Evolutionary conservation across 2,113 vertebrate species (phyloP).

Genomic region (Mandrillus leucophaeus): DNA sequence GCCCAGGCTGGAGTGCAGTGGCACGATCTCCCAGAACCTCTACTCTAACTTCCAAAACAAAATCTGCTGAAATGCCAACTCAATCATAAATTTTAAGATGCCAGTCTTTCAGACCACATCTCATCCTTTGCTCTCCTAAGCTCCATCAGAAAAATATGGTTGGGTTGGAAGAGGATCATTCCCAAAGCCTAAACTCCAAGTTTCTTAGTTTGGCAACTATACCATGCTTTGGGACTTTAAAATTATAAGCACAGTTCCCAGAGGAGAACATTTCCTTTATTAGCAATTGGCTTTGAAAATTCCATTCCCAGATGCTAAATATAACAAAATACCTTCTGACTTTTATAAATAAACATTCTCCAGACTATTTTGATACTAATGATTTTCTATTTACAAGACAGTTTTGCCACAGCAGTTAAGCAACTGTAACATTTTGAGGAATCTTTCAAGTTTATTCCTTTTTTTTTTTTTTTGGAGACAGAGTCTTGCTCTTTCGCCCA

Average conservation of each 20-base stretch:
- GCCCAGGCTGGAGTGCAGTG: too few species aligned
- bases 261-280: slow-evolving; percentile 74
- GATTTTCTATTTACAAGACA: slow-evolving; percentile 36
- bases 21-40: not conserved
- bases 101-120: not conserved
- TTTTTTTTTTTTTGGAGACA: too few species aligned
- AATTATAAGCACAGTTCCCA: slow-evolving; percentile 70
- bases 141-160: not conserved
- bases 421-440: slow-evolving; percentile 57
- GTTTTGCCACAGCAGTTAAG: slow-evolving; percentile 25
- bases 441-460: slow-evolving; percentile 29
- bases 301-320: slow-evolving; percentile 72
- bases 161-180: not conserved
- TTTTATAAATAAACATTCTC: slow-evolving; percentile 70
- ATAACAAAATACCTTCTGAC: slow-evolving; percentile 68
- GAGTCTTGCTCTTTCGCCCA: too few species aligned
- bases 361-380: slow-evolving; percentile 64
- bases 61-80: slow-evolving; percentile 19
- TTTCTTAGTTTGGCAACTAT: slow-evolving; percentile 63
- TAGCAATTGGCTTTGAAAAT: slow-evolving; percentile 69
- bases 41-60: slow-evolving; percentile 22
- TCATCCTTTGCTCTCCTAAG: slow-evolving; percentile 24
- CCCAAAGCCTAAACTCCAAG: slow-evolving; percentile 49
- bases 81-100: slow-evolving; percentile 13
- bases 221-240: slow-evolving; percentile 51